These are phyloP conservation scores for Phyllotreta cruciferae DNA, from an alignment of 2,888 invertebrate genomes.

Conservation along the genomic window DNA sequence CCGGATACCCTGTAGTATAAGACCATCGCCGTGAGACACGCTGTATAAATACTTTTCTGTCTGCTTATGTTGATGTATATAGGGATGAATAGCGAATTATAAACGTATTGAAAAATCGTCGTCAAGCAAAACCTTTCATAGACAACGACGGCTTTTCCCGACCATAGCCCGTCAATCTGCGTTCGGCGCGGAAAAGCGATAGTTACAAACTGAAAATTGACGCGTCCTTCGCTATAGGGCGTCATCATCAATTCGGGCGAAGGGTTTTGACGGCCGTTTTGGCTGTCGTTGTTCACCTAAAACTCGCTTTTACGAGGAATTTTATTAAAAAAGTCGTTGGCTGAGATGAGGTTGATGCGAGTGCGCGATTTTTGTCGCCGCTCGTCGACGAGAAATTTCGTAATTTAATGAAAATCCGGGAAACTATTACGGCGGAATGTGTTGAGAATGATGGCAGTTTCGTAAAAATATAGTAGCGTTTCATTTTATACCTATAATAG, in stretches of 20 bases:
- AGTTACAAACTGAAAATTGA: slow-evolving; percentile 34
- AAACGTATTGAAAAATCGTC: no score
- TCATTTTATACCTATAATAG: no score
- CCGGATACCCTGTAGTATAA: no score
- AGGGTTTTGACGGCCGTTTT: slow-evolving; percentile 37
- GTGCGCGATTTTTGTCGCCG: slow-evolving; percentile 25
- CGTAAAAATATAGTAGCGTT: no score
- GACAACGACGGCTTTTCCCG: slow-evolving; percentile 29
- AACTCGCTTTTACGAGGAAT: slow-evolving; percentile 34
- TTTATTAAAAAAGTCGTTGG: slow-evolving; percentile 38
- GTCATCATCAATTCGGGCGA: slow-evolving; percentile 36
- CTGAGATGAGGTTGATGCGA: slow-evolving; percentile 26
- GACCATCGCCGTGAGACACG: no score
- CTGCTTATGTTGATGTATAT: no score
- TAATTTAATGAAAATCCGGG: no score
- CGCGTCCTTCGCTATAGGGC: slow-evolving; percentile 23
- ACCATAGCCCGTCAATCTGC: slow-evolving; percentile 32
- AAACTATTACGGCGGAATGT: no score
- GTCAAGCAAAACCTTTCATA: slow-evolving; percentile 15
- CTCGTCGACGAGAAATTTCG: slow-evolving; percentile 5
- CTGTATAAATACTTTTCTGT: no score
- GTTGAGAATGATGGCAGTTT: no score
- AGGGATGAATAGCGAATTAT: no score
- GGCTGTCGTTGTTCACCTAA: slow-evolving; percentile 27
- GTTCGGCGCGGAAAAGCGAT: slow-evolving; percentile 30